These are phyloP conservation scores for Scaptomyza montana DNA, from an alignment of 1,140 invertebrate species.

Conservation along the genomic window DNA sequence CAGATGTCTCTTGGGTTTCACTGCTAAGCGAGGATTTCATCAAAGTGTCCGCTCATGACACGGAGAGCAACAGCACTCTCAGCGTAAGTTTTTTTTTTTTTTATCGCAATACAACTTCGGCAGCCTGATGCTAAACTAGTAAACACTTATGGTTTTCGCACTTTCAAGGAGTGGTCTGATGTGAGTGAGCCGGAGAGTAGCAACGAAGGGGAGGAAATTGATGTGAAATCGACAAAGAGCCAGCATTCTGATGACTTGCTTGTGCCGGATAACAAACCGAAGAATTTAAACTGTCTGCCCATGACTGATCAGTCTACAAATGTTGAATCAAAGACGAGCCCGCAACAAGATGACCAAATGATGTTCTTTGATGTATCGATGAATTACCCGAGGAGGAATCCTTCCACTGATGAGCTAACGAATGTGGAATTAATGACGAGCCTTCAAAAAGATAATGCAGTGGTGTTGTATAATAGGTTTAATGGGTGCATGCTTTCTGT, in stretches of 20 bases:
- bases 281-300: no score
- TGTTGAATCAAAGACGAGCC: not conserved
- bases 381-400: no score
- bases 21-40: conserved; percentile 52
- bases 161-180: conserved; percentile 53
- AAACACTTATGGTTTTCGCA: not conserved
- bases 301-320: no score
- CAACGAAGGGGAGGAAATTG: not conserved
- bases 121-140: not conserved
- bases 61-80: conserved; percentile 22
- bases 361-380: no score
- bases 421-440: no score
- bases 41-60: not conserved
- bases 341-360: no score
- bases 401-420: no score
- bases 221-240: not conserved
- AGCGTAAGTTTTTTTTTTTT: conserved; percentile 36
- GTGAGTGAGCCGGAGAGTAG: not conserved
- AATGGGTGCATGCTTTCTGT: no score
- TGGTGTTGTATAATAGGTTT: no score
- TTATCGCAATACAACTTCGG: not conserved
- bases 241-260: no score
- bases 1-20: conserved; percentile 43
- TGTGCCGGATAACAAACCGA: no score
- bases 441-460: no score